These are phyloP conservation scores for Actinopyga echinites DNA, from an alignment of 53 echinoderm and acorn worm genomes.

Conservation along the genomic window DNA sequence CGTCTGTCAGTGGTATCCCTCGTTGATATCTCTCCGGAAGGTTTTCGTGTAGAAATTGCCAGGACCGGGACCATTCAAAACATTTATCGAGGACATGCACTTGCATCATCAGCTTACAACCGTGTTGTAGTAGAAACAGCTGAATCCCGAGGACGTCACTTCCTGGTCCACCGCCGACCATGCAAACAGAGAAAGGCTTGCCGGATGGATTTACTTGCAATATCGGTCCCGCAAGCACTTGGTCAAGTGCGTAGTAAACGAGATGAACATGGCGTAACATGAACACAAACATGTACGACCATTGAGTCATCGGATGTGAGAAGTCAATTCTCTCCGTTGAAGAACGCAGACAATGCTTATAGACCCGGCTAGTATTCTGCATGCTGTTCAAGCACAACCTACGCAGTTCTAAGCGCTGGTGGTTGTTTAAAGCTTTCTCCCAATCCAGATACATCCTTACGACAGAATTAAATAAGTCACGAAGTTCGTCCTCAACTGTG, in stretches of 20 bases:
- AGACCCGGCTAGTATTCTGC: not conserved
- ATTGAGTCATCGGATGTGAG: not conserved
- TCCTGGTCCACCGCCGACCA: too few relatives aligned
- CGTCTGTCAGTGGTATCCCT: not conserved
- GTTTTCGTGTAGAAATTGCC: not conserved
- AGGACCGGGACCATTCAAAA: not conserved
- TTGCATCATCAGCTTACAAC: too few relatives aligned
- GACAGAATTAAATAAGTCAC: not conserved
- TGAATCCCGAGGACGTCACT: too few relatives aligned
- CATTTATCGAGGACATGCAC: constrained; percentile 26
- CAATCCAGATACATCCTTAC: not conserved
- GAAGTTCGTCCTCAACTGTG: not conserved
- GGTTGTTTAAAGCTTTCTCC: not conserved
- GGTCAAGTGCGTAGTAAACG: constrained; percentile 5
- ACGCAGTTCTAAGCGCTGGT: not conserved
- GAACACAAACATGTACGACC: constrained; percentile 21
- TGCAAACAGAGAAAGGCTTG: not conserved
- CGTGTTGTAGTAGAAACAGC: too few relatives aligned
- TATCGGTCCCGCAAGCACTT: not conserved
- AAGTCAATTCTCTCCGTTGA: not conserved
- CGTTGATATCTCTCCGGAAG: not conserved
- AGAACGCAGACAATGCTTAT: not conserved
- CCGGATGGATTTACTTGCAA: not conserved
- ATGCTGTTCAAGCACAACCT: not conserved
- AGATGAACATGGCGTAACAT: constrained; percentile 20